Evolutionary conservation across 2,113 vertebrate species (phyloP).

Genomic region (Romanogobio albipinnatus): DNA sequence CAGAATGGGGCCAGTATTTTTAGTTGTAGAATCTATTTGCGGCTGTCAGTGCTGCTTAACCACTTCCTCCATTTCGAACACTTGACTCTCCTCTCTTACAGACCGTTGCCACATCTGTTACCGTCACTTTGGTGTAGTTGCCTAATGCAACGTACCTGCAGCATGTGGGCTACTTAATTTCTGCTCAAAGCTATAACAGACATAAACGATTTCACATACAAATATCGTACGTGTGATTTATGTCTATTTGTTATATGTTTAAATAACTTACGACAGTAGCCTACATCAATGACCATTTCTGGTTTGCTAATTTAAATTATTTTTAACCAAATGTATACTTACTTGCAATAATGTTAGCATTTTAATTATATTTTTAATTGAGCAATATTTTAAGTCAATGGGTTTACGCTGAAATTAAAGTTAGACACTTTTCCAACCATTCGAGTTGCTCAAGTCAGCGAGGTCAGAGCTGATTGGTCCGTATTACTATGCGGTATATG

Average conservation of each 20-base stretch:
- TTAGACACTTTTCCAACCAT: not conserved
- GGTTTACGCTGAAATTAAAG: not conserved
- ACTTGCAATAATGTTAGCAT: not conserved
- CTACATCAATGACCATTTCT: too few relatives aligned
- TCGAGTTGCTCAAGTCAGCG: not conserved
- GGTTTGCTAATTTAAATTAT: too few relatives aligned
- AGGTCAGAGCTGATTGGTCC: not conserved
- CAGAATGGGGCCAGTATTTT: slow-evolving; percentile 20
- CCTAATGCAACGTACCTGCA: not conserved
- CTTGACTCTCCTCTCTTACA: not conserved
- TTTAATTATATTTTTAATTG: too few relatives aligned
- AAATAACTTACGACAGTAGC: too few relatives aligned
- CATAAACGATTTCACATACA: too few relatives aligned
- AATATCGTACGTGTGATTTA: too few relatives aligned
- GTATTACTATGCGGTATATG: too few relatives aligned
- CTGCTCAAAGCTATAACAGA: too few relatives aligned
- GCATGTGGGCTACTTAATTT: too few relatives aligned
- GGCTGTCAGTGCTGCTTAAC: slow-evolving; percentile 8
- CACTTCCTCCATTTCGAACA: slow-evolving; percentile 14
- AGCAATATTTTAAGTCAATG: not conserved
- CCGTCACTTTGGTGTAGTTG: slow-evolving; percentile 13
- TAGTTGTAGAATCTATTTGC: slow-evolving; percentile 50
- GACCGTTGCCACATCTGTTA: not conserved
- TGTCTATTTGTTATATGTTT: too few relatives aligned
- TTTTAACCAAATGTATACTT: too few relatives aligned